Evolutionary conservation across 2,797 vertebrate genomes (phyloP).

Genomic region (Gadopsis bispinosus): DNA sequence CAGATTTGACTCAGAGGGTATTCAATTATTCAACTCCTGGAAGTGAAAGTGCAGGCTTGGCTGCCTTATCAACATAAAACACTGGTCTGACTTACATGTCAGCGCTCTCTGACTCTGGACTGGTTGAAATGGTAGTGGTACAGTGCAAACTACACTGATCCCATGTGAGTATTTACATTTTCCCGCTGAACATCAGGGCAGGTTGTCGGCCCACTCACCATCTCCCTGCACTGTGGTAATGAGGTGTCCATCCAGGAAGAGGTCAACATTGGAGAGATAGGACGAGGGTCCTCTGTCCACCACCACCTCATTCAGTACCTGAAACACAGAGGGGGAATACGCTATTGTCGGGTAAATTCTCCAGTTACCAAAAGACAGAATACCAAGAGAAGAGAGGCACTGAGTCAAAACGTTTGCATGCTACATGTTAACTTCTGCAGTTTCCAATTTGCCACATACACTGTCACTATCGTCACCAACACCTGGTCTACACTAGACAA

Average conservation of each 20-base stretch:
- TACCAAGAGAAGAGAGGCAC: too few species aligned
- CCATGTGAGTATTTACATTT: neutral
- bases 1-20: neutral
- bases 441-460: neutral
- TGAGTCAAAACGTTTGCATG: too few species aligned
- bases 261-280: constrained; percentile 88
- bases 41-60: neutral
- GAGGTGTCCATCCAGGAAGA: constrained; percentile 87
- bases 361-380: too few species aligned
- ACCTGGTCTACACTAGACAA: neutral
- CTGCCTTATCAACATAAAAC: neutral
- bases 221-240: constrained; percentile 89
- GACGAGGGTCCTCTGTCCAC: constrained; percentile 88
- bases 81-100: neutral
- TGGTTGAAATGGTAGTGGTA: neutral
- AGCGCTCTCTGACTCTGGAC: neutral
- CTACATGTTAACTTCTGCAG: neutral
- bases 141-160: neutral
- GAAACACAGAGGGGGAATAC: constrained; percentile 8
- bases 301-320: constrained; percentile 89
- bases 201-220: constrained; percentile 72
- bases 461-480: neutral
- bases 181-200: neutral
- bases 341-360: too few species aligned
- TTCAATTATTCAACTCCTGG: neutral